Evolutionary conservation across 2,888 invertebrate genomes (phyloP), one percentile per base, ranked within the genome.

Genomic region (Diarsia rubi): DNA sequence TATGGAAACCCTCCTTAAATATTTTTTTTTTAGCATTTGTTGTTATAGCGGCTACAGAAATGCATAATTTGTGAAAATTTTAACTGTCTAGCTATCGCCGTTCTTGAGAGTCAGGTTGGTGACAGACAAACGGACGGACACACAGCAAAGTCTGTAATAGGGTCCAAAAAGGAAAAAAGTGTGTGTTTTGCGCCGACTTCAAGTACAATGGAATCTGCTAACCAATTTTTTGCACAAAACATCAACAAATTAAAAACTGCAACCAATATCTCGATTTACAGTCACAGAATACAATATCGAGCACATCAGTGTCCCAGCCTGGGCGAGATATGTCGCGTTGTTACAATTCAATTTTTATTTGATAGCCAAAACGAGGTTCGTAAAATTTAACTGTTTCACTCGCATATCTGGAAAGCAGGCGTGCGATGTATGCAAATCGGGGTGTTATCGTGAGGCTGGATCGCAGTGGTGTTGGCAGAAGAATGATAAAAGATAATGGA

Each of bases 341-440:
- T 81, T 81, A 78, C 85, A 85, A 84, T 78, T 82, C 77, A 82
- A 78, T 84, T 85, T 81, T 86, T 81, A 85, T 85, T 84, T 79
- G 66, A 84, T 78, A 67, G 37, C 77, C 54, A 63, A 76, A 83
- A 79, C 81, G 79, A 82, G 75, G 75, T 81, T 76, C 85, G 78
- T 85, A 84, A 86, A 86, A 85, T 80, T 79, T 87, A 69, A 84
- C 75, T 79, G 75, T 74, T 71, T 64, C 37, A 37, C 44, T 69
- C 77, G 72, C 83, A 70, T 76, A 78, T 71, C 65, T 66, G 59
- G 69, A 72, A 16, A 24, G 60, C 73, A 45, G 71, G 19, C 70
- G 19, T 42, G 68, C 71, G 27, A 31, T 75, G 69, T 79, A 82
- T 86, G 82, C 62, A 84, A 84, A 84, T 78, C 24, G 66, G 52